Conservation (phyloP, 2,888 invertebrate genomes). For the Pardosa pseudoannulata region DNA sequence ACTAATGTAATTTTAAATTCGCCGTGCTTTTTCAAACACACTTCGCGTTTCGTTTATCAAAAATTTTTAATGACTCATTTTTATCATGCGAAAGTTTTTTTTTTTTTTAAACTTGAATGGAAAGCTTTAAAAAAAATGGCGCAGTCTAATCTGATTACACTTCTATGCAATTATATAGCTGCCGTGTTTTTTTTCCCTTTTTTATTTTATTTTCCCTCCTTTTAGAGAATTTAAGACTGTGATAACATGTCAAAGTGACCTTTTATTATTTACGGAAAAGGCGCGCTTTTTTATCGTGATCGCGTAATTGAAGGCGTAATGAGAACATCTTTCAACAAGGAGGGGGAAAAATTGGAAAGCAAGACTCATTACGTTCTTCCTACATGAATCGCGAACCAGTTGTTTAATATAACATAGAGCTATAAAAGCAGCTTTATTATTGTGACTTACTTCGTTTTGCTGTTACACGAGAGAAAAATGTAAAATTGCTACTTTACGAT, state of each 20-base stretch:
- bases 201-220: not conserved
- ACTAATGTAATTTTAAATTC: constrained; percentile 4
- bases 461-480: too few species aligned
- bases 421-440: too few species aligned
- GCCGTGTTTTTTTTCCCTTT: not conserved
- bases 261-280: not conserved
- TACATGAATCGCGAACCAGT: too few species aligned
- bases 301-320: not conserved
- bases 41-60: not conserved
- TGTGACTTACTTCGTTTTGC: too few species aligned
- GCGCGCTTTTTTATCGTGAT: not conserved
- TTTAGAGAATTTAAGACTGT: not conserved
- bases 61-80: constrained; percentile 17
- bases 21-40: not conserved
- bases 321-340: not conserved
- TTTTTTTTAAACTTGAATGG: not conserved
- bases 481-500: too few species aligned
- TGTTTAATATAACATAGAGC: too few species aligned
- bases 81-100: not conserved
- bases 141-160: not conserved
- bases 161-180: not conserved
- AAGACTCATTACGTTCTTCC: too few species aligned
- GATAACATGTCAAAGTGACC: not conserved
- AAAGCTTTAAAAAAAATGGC: not conserved
- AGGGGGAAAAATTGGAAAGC: not conserved